These are phyloP conservation scores for Myodes glareolus DNA, from an alignment of 2,113 vertebrate species.

Conservation along the genomic window DNA sequence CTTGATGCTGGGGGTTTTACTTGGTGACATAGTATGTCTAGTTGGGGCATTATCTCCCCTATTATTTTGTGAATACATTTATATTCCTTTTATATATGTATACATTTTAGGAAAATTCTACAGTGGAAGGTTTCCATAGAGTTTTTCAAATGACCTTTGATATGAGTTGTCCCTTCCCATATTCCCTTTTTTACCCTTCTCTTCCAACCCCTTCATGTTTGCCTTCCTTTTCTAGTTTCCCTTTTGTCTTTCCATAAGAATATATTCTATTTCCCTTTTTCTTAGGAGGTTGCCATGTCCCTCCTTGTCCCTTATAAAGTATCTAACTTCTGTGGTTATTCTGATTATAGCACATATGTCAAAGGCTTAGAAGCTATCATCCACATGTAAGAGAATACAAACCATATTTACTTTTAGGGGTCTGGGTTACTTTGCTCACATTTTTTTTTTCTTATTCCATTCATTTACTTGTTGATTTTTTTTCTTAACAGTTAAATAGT, in stretches of 20 bases:
- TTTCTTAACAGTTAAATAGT: not conserved
- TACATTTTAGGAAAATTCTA: no score
- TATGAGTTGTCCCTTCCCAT: not conserved
- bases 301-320: not conserved
- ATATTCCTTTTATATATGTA: no score
- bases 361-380: no score
- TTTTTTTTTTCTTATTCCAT: not conserved
- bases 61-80: no score
- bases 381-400: no score
- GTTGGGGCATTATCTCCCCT: no score
- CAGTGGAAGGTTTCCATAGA: no score
- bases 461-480: not conserved
- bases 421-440: not conserved
- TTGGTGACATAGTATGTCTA: no score
- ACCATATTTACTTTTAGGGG: no score
- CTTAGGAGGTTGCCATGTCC: not conserved
- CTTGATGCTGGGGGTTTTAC: no score
- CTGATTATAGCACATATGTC: not conserved
- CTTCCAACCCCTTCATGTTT: not conserved
- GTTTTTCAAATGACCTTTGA: not conserved
- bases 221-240: not conserved
- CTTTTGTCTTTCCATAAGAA: not conserved
- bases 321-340: not conserved
- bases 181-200: not conserved
- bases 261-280: not conserved